Conservation (phyloP, 2,888 invertebrate genomes). For the Dolichomitus sp. region DNA sequence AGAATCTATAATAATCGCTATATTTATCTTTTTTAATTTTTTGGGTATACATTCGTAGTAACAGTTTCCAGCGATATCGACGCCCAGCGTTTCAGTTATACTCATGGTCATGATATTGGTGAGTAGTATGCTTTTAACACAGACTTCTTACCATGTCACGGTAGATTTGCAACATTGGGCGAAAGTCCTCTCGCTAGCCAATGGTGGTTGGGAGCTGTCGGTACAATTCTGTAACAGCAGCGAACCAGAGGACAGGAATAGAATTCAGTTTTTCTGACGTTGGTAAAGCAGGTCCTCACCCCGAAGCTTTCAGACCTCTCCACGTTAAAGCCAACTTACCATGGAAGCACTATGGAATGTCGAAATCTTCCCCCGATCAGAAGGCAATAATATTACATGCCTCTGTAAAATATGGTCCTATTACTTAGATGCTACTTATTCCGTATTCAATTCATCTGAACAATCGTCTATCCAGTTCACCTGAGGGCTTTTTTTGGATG, state of each 20-base stretch:
- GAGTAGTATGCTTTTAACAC: background rate
- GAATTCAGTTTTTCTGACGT: conserved; percentile 36
- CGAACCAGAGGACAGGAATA: conserved; percentile 3
- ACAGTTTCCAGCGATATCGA: conserved; percentile 10
- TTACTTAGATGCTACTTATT: background rate
- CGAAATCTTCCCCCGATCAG: background rate
- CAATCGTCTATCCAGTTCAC: background rate
- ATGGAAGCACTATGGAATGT: background rate
- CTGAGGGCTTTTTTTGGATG: background rate
- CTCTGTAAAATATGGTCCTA: background rate
- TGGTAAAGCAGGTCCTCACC: conserved; percentile 50
- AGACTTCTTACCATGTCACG: conserved; percentile 27
- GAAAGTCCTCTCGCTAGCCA: conserved; percentile 19
- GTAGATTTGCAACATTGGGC: conserved; percentile 26
- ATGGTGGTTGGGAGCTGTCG: conserved; percentile 33
- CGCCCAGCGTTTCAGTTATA: background rate
- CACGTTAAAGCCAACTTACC: background rate
- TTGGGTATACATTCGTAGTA: background rate
- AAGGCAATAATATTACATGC: background rate
- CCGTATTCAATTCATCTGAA: background rate
- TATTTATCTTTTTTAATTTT: background rate
- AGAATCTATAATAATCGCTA: background rate
- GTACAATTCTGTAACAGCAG: conserved; percentile 33
- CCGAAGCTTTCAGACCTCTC: conserved; percentile 5
- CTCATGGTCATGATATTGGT: background rate